Base-by-base conservation (phyloP, 35 echinoderm and acorn worm genomes). In the Hemicentrotus pulcherrimus region DNA sequence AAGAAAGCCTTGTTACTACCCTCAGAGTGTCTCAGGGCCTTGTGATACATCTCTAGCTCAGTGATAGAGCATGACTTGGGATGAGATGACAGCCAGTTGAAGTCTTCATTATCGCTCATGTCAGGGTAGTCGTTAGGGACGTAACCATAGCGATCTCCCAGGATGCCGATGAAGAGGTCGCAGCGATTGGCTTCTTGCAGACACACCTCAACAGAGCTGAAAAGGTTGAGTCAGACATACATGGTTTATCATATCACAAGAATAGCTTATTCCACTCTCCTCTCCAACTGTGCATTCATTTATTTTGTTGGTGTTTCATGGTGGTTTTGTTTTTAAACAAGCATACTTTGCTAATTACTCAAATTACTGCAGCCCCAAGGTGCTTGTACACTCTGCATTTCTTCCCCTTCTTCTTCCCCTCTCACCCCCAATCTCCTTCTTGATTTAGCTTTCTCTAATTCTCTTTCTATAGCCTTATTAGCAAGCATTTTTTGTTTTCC, bases 61-160 rank as follows among this genome's bases (percentile, higher is more conserved):
- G 98, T 99, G 71, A 99, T 98, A 19, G 98, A 99, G 32, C 98
- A 94, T 52, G 94, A 95, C 31, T 47, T 31, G 11, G 97, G 96
- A 65, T 98, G 95, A 15, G 94, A 78, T 18, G 94, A 41, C 14
- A 99, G 92, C 98, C 98, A 99, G 86, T 97, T 95, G 96, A 97
- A 99, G 47, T 97, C 95, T 94, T 98, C 95, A 13, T 47, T 86
- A 32, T 95, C 95, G 19, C 61, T 46, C 28, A 95, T 91, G 6
- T 92, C 86, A 15, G 95, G 94, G 61, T 99, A 99, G 47, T 46
- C 85, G 46, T 96, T 95, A 46, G 98, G 98, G 32, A 96, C 86
- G 91, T 96, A 96, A 92, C 98, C 98, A 58, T 99, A 99, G 28
- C 98, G 94, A 48, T 99, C 94, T 78, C 98, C 98, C 31, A 99